Evolutionary conservation across 1,140 invertebrate genomes (phyloP), one percentile per base, ranked within the genome.

Genomic region (Phocides pigmalion): DNA sequence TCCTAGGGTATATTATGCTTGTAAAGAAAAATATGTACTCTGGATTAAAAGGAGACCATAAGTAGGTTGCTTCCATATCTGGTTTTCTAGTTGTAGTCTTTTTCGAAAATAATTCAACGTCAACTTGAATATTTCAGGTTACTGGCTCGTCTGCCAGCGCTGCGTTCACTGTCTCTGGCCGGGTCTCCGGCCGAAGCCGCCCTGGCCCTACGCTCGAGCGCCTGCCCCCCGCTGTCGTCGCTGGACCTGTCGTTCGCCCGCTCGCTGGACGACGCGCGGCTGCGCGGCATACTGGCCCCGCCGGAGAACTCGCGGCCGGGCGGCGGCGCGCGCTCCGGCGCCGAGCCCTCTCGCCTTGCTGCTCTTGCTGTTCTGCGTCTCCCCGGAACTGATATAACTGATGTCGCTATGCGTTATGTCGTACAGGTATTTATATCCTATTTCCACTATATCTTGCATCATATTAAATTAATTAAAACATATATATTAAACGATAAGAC

Each of bases 371-470:
- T 93, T 44, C 90, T 99, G 11, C 94, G 94, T 32, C 87, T 98
- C 1, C 95, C 96, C 28, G 97, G 97, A 19, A 97, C 97, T 2
- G 97, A 98, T 69, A 95, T 99, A 35, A 96, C 97, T 0, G 98
- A 99, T 81, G 95, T 97, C 12, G 95, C 97, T 0, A 93, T 98
- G 72, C 93, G 96, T 70, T 91, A 85, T 47, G 84, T 90, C 8
- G 86, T 90, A 8, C 88, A 90, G 84, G 88, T 89, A 32, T 12
- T 4, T 4, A 28, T 28, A 28, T 1, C 9, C 6, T 28, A 8
- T 28, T 28, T n/a, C n/a, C n/a, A n/a, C n/a, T n/a, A n/a, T n/a
- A n/a, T n/a, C n/a, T n/a, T n/a, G n/a, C n/a, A n/a, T n/a, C n/a
- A n/a, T n/a, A n/a, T n/a, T n/a, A n/a, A n/a, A n/a, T n/a, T n/a